These are phyloP conservation scores for Phalera bucephala DNA, from an alignment of 2,888 invertebrate genomes.

Conservation along the genomic window DNA sequence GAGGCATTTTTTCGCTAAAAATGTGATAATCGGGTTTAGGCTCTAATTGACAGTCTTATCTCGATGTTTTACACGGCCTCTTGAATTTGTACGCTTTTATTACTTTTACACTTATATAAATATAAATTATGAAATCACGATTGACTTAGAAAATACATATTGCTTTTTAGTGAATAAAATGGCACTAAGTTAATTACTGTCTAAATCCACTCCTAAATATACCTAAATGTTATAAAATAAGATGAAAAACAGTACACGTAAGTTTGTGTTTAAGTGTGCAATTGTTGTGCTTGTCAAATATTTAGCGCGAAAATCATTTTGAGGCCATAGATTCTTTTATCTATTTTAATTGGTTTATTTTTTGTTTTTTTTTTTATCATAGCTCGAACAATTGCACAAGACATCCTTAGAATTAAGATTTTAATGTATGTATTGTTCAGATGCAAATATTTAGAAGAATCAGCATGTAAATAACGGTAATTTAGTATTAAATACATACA, in stretches of 20 bases:
- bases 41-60: constrained; percentile 65
- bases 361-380: constrained; percentile 24
- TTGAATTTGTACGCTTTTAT: constrained; percentile 22
- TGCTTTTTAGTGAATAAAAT: constrained; percentile 32
- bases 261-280: constrained; percentile 70
- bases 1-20: constrained; percentile 57
- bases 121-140: constrained; percentile 29
- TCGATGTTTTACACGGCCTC: constrained; percentile 45
- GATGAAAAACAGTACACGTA: constrained; percentile 60
- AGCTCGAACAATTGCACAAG: constrained; percentile 75
- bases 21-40: constrained; percentile 74
- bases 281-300: constrained; percentile 64
- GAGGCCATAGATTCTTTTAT: constrained; percentile 47
- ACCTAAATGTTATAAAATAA: constrained; percentile 54
- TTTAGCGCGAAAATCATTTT: constrained; percentile 5
- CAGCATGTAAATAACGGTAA: constrained; percentile 75
- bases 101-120: constrained; percentile 43
- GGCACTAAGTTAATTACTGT: constrained; percentile 72
- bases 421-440: constrained; percentile 82
- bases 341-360: constrained; percentile 19
- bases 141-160: constrained; percentile 24
- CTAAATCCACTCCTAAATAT: constrained; percentile 77
- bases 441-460: constrained; percentile 82
- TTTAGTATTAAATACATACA: constrained; percentile 41
- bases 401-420: constrained; percentile 71